These are phyloP conservation scores for Chironomus riparius DNA, from an alignment of 2,888 invertebrate species.

Conservation along the genomic window DNA sequence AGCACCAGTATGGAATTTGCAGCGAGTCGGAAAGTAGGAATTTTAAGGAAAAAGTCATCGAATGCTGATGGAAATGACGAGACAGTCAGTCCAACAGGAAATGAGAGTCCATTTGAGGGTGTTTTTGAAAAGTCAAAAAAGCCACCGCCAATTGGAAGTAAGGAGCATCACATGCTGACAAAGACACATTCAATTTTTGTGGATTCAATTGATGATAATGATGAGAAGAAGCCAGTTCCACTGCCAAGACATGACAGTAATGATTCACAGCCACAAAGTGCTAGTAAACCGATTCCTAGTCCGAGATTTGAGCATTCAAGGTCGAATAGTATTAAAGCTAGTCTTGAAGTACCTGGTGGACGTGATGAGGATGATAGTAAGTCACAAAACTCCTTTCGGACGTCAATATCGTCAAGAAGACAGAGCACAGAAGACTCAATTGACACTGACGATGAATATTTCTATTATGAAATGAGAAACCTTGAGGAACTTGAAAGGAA, in stretches of 20 bases:
- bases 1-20: slow-evolving; percentile 73
- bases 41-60: slow-evolving; percentile 63
- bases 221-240: slow-evolving; percentile 39
- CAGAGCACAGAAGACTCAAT: slow-evolving; percentile 90
- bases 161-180: slow-evolving; percentile 52
- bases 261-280: background rate
- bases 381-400: slow-evolving; percentile 80
- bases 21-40: slow-evolving; percentile 70
- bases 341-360: slow-evolving; percentile 68
- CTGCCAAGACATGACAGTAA: background rate
- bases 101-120: background rate
- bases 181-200: slow-evolving; percentile 63
- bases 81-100: background rate
- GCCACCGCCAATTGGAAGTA: slow-evolving; percentile 33
- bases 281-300: slow-evolving; percentile 52
- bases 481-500: slow-evolving; percentile 77
- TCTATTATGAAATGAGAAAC: slow-evolving; percentile 78
- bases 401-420: slow-evolving; percentile 76
- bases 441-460: slow-evolving; percentile 90
- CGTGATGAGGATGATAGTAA: slow-evolving; percentile 71
- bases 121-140: background rate
- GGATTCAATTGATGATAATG: slow-evolving; percentile 51
- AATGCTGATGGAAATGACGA: slow-evolving; percentile 46
- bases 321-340: slow-evolving; percentile 56
- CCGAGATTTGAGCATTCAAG: slow-evolving; percentile 46